phyloP scores from a whole-genome alignment of 1,140 invertebrate species.

The Drosophila pallidifrons region DNA sequence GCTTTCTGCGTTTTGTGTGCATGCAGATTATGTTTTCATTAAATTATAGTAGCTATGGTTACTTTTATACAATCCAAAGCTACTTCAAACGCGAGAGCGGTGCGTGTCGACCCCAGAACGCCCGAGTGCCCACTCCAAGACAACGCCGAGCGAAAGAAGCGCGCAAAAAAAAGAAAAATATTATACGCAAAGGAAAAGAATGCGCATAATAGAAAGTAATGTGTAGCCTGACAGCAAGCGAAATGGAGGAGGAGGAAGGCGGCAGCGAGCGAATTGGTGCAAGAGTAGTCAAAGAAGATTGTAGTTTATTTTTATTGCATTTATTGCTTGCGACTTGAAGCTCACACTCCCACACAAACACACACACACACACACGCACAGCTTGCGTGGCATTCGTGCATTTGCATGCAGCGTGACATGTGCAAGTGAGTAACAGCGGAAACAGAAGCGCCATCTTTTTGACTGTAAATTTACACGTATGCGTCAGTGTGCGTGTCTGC shows the following conservation, averaged over 20 bases:
- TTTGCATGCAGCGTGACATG: conserved; percentile 70
- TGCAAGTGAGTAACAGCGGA: conserved; percentile 51
- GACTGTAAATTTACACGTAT: conserved; percentile 73
- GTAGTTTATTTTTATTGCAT: conserved; percentile 82
- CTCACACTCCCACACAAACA: background rate
- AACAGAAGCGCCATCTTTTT: conserved; percentile 61
- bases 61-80: conserved; percentile 83
- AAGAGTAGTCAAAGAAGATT: conserved; percentile 62
- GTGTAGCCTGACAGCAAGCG: conserved; percentile 21
- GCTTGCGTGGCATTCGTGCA: conserved; percentile 36
- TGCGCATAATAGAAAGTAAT: conserved; percentile 70
- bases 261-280: conserved; percentile 17
- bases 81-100: conserved; percentile 75
- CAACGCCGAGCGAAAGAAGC: conserved; percentile 1
- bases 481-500: conserved; percentile 23
- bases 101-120: conserved; percentile 45
- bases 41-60: conserved; percentile 83
- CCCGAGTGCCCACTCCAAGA: conserved; percentile 31
- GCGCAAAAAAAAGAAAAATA: conserved; percentile 22
- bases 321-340: conserved; percentile 52
- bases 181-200: conserved; percentile 61
- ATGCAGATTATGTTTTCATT: conserved; percentile 83
- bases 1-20: conserved; percentile 59
- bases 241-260: background rate
- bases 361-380: conserved; percentile 2